phyloP scores from a whole-genome alignment of 2,113 vertebrate species.

The Noctilio leporinus region DNA sequence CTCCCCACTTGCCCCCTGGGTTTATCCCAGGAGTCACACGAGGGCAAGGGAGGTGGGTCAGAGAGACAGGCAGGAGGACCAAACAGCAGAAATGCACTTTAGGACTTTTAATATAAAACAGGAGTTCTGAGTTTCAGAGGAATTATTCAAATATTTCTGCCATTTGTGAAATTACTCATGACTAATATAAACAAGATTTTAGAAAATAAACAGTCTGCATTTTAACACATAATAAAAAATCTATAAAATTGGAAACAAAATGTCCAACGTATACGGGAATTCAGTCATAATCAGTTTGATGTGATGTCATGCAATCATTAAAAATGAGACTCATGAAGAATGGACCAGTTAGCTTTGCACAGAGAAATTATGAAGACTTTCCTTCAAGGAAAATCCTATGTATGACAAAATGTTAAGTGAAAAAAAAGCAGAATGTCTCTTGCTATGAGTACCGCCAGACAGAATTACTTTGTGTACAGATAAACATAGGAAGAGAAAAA shows the following conservation, averaged over 20 bases:
- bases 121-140: not conserved
- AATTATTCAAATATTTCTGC: not conserved
- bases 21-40: not conserved
- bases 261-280: not conserved
- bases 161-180: not conserved
- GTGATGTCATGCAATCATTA: conserved; percentile 48
- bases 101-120: not conserved
- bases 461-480: not conserved
- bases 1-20: not conserved
- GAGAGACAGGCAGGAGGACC: not conserved
- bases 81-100: not conserved
- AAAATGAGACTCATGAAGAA: conserved; percentile 29
- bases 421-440: conserved; percentile 22
- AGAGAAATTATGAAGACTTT: not conserved
- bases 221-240: not conserved
- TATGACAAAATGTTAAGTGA: not conserved
- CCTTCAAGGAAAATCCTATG: not conserved
- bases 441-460: conserved; percentile 16
- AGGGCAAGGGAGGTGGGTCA: not conserved
- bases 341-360: not conserved
- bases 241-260: conserved; percentile 14
- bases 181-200: not conserved
- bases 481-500: not conserved
- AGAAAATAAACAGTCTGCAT: not conserved
- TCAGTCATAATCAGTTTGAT: not conserved